Conservation (phyloP, 1,140 invertebrate species). For the Adelges cooleyi region DNA sequence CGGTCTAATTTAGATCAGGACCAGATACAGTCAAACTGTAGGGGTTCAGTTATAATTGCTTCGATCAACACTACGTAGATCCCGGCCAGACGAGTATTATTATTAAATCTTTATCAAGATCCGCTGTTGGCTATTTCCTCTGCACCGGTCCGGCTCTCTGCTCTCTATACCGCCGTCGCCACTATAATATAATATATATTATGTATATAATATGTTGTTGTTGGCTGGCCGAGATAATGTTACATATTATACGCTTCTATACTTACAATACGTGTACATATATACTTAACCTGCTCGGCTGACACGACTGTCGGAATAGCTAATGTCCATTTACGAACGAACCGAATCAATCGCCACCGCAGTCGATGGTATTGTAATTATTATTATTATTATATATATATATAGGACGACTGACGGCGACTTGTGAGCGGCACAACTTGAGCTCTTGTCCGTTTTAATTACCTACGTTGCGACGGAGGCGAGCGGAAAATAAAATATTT, state of each 20-base stretch:
- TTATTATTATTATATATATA: too few species aligned
- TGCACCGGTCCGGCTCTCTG: too few species aligned
- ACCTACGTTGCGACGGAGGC: too few species aligned
- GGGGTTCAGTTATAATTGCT: slow-evolving; percentile 25
- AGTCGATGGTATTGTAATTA: too few species aligned
- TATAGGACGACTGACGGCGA: too few species aligned
- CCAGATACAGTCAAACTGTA: slow-evolving; percentile 17
- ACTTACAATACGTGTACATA: background rate
- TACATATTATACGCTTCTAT: background rate
- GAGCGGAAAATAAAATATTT: too few species aligned
- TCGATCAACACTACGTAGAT: slow-evolving; percentile 17
- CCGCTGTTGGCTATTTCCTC: background rate
- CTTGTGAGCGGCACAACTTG: too few species aligned
- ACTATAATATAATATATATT: background rate
- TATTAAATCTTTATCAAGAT: background rate
- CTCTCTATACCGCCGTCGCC: background rate
- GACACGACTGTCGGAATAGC: slow-evolving; percentile 9
- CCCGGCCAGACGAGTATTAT: background rate
- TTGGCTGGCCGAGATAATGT: background rate
- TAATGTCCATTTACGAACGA: background rate
- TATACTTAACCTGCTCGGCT: background rate
- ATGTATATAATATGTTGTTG: background rate
- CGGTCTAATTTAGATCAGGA: slow-evolving; percentile 21
- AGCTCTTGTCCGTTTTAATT: too few species aligned
- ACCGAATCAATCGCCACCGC: background rate